Evolutionary conservation across 2,888 invertebrate genomes (phyloP), one percentile per base, ranked within the genome.

Genomic region (Apodemia zela): DNA sequence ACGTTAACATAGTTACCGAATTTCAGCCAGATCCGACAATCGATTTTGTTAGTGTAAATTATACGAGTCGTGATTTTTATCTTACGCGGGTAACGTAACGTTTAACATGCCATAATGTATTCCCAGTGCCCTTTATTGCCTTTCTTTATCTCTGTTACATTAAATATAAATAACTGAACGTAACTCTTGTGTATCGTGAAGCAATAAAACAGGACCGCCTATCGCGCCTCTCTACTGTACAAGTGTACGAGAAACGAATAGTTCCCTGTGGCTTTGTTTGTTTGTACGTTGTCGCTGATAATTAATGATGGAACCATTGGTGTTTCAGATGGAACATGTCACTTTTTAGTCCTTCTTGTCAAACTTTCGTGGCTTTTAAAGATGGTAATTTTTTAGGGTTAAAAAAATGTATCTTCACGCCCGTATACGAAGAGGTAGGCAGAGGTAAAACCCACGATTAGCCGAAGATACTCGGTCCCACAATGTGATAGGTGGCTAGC

Each of bases 71-170:
- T 45, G 45, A 38, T 45, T 45, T 45, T 45, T n/a, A 45, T n/a
- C 6, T n/a, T 1, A n/a, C 3, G n/a, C 13, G 3, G 45, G 54
- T 54, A 54, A 25, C 54, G 11, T 13, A 21, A 1, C 18, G 21
- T 51, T 51, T 51, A 51, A 51, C 25, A 21, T 51, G 8, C 13
- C 15, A 25, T 54, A 54, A 54, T 54, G 54, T 54, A 54, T 54
- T 54, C 54, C 21, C 15, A 29, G 54, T 54, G 29, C 54, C 54
- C 25, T 54, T 54, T 54, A 54, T 54, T 54, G 54, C 54, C 7
- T 54, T 51, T 21, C 51, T 51, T 54, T 54, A 54, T 54, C 54
- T 54, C 18, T 51, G 51, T 13, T 54, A 54, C 54, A 54, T 54
- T 54, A 54, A 54, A 54, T 54, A 25, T 54, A 25, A 54, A 54